phyloP scores from a whole-genome alignment of 2,113 vertebrate species.

The Sitta europaea region DNA sequence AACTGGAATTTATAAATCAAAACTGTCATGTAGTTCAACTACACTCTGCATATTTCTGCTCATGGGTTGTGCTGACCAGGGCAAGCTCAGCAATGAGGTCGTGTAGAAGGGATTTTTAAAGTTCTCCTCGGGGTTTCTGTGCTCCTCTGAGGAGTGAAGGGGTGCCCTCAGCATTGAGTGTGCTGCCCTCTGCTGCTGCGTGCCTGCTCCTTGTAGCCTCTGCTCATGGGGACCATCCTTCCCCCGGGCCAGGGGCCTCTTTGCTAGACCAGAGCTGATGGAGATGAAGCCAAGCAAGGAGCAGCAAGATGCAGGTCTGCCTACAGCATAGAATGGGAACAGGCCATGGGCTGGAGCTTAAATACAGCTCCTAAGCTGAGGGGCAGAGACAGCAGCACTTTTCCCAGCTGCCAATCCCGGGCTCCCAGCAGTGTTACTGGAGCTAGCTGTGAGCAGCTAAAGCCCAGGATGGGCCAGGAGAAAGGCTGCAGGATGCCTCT shows the following conservation, averaged over 20 bases:
- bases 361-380: neutral
- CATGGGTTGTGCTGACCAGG: neutral
- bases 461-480: fast-evolving
- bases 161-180: conserved; percentile 24
- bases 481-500: neutral
- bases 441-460: neutral
- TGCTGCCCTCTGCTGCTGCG: conserved; percentile 56
- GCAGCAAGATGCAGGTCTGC: neutral
- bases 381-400: neutral
- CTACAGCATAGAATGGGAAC: neutral
- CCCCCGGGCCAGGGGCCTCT: fast-evolving
- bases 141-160: neutral
- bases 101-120: neutral
- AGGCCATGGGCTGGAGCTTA: neutral
- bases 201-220: neutral
- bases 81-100: neutral
- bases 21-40: neutral
- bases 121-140: neutral
- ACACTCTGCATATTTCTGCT: neutral
- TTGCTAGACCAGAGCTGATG: neutral
- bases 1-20: neutral
- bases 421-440: fast-evolving
- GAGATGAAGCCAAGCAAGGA: neutral
- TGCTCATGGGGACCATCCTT: neutral
- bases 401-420: fast-evolving